phyloP scores from a whole-genome alignment of 2,113 vertebrate genomes.

The Siniperca chuatsi region DNA sequence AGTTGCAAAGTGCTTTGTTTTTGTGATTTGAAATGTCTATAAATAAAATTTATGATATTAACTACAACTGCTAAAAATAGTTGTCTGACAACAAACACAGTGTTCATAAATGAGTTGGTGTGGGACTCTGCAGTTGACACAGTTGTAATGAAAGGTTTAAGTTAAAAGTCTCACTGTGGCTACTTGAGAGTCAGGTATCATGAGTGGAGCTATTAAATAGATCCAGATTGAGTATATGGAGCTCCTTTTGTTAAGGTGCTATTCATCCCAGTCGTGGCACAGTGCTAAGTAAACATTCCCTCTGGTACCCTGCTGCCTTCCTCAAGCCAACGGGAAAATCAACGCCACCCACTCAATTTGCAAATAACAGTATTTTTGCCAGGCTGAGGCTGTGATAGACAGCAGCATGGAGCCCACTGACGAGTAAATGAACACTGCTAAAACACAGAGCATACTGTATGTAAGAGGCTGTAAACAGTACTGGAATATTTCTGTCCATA shows the following conservation, averaged over 20 bases:
- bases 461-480: not conserved
- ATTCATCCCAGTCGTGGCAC: conserved; percentile 56
- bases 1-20: conserved; percentile 7
- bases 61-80: conserved; percentile 20
- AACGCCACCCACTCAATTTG: conserved; percentile 74
- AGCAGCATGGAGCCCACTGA: conserved; percentile 45
- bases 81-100: not conserved
- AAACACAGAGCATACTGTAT: conserved; percentile 17
- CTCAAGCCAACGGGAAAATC: conserved; percentile 75
- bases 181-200: not conserved
- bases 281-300: conserved; percentile 73
- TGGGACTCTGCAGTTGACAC: not conserved
- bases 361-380: conserved; percentile 76
- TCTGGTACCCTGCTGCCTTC: conserved; percentile 57
- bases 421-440: conserved; percentile 42
- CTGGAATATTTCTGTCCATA: not conserved
- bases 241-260: conserved; percentile 59
- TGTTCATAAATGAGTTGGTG: not conserved
- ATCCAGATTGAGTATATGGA: conserved; percentile 57
- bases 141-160: not conserved
- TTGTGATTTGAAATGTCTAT: conserved; percentile 16
- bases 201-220: not conserved
- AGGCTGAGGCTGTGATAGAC: conserved; percentile 66
- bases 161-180: not conserved
- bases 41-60: conserved; percentile 31